These are phyloP conservation scores for Acanthaster planci DNA, from an alignment of 35 echinoderm and acorn worm species.

Conservation along the genomic window DNA sequence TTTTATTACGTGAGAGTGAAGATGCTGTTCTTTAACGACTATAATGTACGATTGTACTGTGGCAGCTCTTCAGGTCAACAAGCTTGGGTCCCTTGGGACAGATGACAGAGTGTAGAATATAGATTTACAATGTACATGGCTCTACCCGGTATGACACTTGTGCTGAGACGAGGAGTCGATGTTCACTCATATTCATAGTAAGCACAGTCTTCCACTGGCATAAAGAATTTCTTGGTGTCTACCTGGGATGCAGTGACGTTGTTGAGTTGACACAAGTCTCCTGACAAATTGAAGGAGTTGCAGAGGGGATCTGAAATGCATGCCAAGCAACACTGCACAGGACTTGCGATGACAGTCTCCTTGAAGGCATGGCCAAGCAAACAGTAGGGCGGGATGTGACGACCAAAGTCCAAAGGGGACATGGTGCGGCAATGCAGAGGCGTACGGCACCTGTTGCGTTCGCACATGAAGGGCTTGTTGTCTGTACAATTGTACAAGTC, in stretches of 20 bases:
- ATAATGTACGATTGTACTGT: no score
- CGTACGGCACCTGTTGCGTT: not conserved
- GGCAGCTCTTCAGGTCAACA: no score
- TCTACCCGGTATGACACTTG: no score
- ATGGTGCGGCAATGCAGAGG: not conserved
- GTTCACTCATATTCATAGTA: conserved; percentile 11
- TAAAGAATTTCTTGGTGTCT: not conserved
- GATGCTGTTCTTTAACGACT: no score
- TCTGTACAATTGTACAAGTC: not conserved
- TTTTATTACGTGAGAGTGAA: no score
- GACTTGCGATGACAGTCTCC: not conserved
- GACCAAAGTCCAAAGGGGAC: not conserved
- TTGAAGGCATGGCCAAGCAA: conserved; percentile 21
- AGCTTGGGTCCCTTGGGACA: no score
- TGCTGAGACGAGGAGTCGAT: no score
- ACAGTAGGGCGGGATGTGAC: not conserved
- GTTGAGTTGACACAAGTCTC: conserved; percentile 11
- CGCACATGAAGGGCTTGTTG: not conserved
- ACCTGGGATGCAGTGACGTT: not conserved
- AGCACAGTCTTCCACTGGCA: not conserved
- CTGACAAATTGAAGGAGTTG: conserved; percentile 4
- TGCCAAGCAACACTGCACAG: conserved; percentile 11
- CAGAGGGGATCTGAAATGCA: not conserved
- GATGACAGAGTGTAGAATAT: no score
- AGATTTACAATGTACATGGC: no score